Evolutionary conservation across 2,113 vertebrate genomes (phyloP), one percentile per base, ranked within the genome.

Genomic region (Apodemus speciosus): DNA sequence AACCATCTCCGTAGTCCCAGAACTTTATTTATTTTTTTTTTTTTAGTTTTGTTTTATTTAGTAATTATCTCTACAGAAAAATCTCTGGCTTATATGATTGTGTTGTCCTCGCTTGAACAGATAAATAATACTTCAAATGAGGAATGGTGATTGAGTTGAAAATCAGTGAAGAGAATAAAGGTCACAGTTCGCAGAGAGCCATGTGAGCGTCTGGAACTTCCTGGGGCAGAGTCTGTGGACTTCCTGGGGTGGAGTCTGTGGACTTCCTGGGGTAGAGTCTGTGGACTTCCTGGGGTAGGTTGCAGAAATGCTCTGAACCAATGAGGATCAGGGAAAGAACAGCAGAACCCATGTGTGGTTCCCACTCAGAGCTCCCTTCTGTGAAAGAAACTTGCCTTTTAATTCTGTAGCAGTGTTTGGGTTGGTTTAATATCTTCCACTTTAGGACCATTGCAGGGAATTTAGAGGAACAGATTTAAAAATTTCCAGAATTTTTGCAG

Each of bases 211-310:
- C 3, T n/a, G n/a, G n/a, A n/a, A n/a, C n/a, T n/a, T n/a, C n/a
- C n/a, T n/a, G n/a, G n/a, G n/a, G n/a, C n/a, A n/a, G n/a, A n/a
- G n/a, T n/a, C n/a, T 9, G 18, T 62, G 80, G 30, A 0, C 5
- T 30, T 46, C 30, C 0, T 0, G 9, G 35, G 8, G 9, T 21
- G n/a, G n/a, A n/a, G n/a, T n/a, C n/a, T 9, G 18, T 62, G 80
- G 30, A 0, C 5, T 30, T 46, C 30, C 0, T 0, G 9, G 35
- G 8, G 9, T 21, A 1, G 20, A n/a, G n/a, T n/a, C n/a, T 9
- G 18, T 62, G 80, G 30, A 0, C 5, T 30, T 46, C 30, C 0
- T 0, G 9, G 35, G 8, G 9, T 21, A 1, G 20, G n/a, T 40
- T 40, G n/a, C 6, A 38, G 20, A 83, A 46, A 35, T 15, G 16